Evolutionary conservation across 2,797 vertebrate genomes (phyloP), one percentile per base, ranked within the genome.

Genomic region (Betta splendens): DNA sequence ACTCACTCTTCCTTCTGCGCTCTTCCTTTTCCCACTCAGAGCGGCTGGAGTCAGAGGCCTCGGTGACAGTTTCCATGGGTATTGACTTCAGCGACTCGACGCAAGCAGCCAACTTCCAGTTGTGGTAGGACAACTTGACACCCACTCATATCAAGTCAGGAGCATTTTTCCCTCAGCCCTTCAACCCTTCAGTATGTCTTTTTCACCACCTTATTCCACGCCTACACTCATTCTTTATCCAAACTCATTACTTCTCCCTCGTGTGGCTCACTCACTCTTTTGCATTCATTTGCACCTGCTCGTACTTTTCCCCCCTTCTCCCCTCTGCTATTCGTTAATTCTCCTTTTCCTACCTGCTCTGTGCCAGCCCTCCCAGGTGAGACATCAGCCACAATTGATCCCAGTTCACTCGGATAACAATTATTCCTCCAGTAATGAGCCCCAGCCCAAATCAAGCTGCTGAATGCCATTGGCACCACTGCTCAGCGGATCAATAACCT

Each of bases 71-170:
- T 77, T 92, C 95, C 76, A 69, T 99, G 92, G 96, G 96, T 72
- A 92, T 98, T 53, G 95, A 98, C 94, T 99, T 99, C 85, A 96
- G 94, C 83, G 96, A 98, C 91, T 98, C 97, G 60, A 96, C 95
- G 64, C 96, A 98, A 82, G 93, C 89, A 33, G 96, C 95, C 81
- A 94, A 88, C 92, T 99, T 99, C 90, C 95, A 96, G 84, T 87
- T 99, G 79, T 98, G 97, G 97, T 98, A 86, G 94, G 93, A 91
- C 68, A 37, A 51, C 18, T 37, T 70, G 69, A 60, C 66, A 64
- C 33, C 31, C 51, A 7, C 64, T 60, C 72, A 50, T 25, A 49
- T 75, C 36, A 35, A 8, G 21, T 23, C 55, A 16, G 43, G 16
- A 42, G 15, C 43, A 0, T 37, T 32, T 43, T 17, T 11, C 32